These are phyloP conservation scores for Drosophila carrolli DNA, from an alignment of 1,140 invertebrate genomes.

Conservation along the genomic window DNA sequence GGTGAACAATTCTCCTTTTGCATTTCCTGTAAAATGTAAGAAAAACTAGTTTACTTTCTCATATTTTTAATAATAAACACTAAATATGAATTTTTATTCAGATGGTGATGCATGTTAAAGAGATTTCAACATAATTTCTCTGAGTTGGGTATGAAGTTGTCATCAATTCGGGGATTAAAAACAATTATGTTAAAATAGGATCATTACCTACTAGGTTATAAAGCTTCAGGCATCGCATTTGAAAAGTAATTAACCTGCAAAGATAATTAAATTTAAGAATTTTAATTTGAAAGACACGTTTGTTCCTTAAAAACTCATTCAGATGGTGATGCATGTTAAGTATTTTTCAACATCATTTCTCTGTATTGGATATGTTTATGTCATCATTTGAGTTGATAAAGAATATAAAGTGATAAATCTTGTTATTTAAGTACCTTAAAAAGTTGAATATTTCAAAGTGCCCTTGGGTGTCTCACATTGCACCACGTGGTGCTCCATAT, in stretches of 20 bases:
- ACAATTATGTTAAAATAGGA: neutral
- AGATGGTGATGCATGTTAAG: slow-evolving; percentile 35
- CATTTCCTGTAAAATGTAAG: slow-evolving; percentile 1
- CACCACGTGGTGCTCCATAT: slow-evolving; percentile 24
- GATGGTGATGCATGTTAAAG: slow-evolving; percentile 67
- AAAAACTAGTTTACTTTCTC: neutral
- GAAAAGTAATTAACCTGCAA: neutral
- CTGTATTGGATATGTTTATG: slow-evolving; percentile 25
- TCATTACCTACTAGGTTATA: slow-evolving; percentile 8
- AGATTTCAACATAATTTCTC: slow-evolving; percentile 53
- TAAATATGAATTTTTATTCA: slow-evolving; percentile 12
- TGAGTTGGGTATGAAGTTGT: slow-evolving; percentile 44
- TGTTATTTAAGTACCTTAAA: slow-evolving; percentile 3
- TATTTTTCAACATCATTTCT: slow-evolving; percentile 23
- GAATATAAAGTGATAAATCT: neutral
- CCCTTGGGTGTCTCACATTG: slow-evolving; percentile 7
- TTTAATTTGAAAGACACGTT: neutral
- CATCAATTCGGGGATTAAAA: slow-evolving; percentile 14
- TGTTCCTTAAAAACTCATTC: neutral
- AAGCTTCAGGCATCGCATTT: too few species aligned
- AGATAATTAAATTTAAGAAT: neutral
- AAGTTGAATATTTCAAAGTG: neutral
- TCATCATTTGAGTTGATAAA: slow-evolving; percentile 13
- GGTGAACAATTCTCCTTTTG: neutral
- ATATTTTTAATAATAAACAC: too few species aligned